Base-by-base conservation (phyloP, 2,797 vertebrate species). In the Lepus townsendii region DNA sequence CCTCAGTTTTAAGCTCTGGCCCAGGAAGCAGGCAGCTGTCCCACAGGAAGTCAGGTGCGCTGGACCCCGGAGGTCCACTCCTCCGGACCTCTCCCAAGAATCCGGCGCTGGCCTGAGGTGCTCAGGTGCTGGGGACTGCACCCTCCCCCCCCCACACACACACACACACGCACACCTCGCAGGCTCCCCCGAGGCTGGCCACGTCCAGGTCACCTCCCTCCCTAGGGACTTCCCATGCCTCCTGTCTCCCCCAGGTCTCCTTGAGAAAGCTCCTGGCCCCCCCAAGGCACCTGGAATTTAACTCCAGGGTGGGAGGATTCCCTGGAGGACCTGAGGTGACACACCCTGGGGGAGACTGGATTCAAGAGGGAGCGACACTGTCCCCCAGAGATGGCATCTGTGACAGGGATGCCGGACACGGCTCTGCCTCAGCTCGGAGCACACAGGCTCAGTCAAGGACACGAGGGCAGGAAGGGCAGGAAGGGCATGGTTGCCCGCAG, bases 301-400 rank as follows among this genome's bases (percentile, higher is more conserved):
- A 77, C 83, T 85, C 85, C n/a, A 76, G 52, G 79, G 52, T 32
- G 73, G 79, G 84, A 65, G 13, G 27, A 63, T 24, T 83, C 88
- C 54, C 66, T 9, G 17, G 16, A 75, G 38, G 50, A 79, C 38
- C 75, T 3, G n/a, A 47, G 42, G 26, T n/a, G 24, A 20, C 47
- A 54, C 6, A 19, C 13, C 1, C 30, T 14, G 35, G 62, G 77
- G n/a, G 38, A 52, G 54, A 50, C 26, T 52, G 54, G 16, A 62
- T 32, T 78, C n/a, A 24, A 66, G 63, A 57, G 11, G 17, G 4
- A 42, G 22, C 4, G n/a, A 71, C 62, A 7, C 5, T 16, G 19
- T 72, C 60, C 26, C 42, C 80, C 50, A 32, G 71, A 63, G 69
- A 20, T 22, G 3, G 32, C 71, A 73, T 50, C 87, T 26, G 38